Percentiles rank a stretch among this genome's conserved stretches.
phyloP scores from a whole-genome alignment of 2,113 vertebrate species.

The cattle (Bos taurus) region DNA sequence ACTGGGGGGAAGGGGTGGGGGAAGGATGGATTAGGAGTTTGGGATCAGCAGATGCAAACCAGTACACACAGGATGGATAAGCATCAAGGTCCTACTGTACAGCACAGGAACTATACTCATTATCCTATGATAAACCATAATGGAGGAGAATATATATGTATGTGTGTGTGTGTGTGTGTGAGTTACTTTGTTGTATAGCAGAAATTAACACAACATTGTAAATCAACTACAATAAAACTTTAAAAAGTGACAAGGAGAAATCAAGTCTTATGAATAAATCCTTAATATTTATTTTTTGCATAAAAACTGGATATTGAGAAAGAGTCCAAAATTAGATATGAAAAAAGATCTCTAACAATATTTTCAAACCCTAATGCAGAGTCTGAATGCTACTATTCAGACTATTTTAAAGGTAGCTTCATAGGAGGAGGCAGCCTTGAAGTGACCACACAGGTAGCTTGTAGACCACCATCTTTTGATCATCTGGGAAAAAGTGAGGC shows the following conservation, averaged over 20 bases:
- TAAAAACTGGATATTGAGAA: background rate
- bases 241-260: background rate
- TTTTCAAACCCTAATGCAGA: background rate
- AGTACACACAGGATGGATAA: background rate
- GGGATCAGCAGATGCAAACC: background rate
- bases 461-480: background rate
- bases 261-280: slow-evolving; percentile 14
- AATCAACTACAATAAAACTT: background rate
- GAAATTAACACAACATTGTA: background rate
- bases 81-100: background rate
- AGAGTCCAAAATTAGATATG: slow-evolving; percentile 17
- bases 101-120: background rate
- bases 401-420: background rate
- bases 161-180: background rate
- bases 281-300: slow-evolving; percentile 10
- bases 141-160: background rate
- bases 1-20: background rate
- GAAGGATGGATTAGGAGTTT: background rate
- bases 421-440: background rate
- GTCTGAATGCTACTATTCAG: background rate
- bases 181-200: background rate
- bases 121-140: background rate
- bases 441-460: background rate
- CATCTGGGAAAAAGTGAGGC: background rate
- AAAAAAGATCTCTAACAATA: slow-evolving; percentile 10